These are phyloP conservation scores for Heptranchias perlo DNA, from an alignment of 2,113 vertebrate genomes.

Conservation along the genomic window DNA sequence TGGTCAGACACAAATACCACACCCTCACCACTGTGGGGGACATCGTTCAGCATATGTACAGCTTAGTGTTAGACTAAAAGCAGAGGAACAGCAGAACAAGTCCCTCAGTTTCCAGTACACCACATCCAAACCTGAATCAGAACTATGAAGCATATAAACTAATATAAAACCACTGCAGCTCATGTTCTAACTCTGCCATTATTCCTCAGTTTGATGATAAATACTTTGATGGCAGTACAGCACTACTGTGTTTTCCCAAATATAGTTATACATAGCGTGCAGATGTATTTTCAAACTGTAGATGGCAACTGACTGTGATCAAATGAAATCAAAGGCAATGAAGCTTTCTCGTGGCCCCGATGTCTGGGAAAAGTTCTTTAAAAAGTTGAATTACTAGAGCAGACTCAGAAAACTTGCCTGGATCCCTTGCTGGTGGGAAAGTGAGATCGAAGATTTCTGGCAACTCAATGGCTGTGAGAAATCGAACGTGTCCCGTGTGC, in stretches of 20 bases:
- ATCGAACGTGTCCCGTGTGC: slow-evolving; percentile 93
- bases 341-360: background rate
- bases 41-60: background rate
- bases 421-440: slow-evolving; percentile 59
- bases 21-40: background rate
- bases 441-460: slow-evolving; percentile 78
- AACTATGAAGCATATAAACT: background rate
- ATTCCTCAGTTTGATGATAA: background rate
- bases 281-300: background rate
- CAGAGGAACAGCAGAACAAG: background rate
- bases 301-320: background rate
- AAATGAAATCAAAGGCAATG: background rate
- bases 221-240: background rate
- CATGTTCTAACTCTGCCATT: background rate
- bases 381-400: background rate
- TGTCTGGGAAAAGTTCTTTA: background rate
- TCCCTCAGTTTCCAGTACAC: background rate
- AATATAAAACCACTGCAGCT: background rate
- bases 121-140: background rate
- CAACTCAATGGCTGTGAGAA: slow-evolving; percentile 87
- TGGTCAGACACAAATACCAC: background rate
- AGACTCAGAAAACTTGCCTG: slow-evolving; percentile 48
- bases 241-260: background rate
- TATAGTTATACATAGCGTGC: background rate
- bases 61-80: background rate